Evolutionary conservation across 2,888 invertebrate species (phyloP), one percentile per base, ranked within the genome.

Genomic region (Drosophila fulvimacula): DNA sequence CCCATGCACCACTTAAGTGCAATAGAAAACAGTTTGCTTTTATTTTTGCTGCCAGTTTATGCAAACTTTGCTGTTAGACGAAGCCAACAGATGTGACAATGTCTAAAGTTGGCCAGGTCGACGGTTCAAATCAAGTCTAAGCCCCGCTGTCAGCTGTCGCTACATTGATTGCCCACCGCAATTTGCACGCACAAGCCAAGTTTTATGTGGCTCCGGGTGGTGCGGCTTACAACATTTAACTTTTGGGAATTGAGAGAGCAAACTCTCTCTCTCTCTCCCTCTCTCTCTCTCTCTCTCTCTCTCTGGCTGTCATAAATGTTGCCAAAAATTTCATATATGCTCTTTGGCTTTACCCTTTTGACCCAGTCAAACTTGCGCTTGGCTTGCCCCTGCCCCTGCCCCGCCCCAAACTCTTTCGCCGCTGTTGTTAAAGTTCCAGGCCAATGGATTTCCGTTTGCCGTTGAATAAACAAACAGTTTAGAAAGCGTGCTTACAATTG

Each of bases 391-490:
- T 27, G n/a, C n/a, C n/a, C n/a, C n/a, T n/a, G n/a, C n/a, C 27
- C 3, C 27, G 27, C 27, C 15, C 32, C 11, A 19, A 34, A 7
- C 27, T 7, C 13, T 19, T 17, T 21, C 41, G 13, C 13, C 21
- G 42, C 32, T 27, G 24, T n/a, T 34, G 30, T 53, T 41, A 44
- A 62, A 42, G 61, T 75, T 66, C 17, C 76, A 71, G 72, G 46
- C 60, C 71, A 66, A 59, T 80, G 71, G 62, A 60, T 67, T 81
- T 77, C 81, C 84, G 74, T 57, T 48, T 41, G 60, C 41, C 69
- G 69, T 69, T 82, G 69, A 82, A 82, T 89, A 84, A 82, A 72
- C 75, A 87, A 82, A 78, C 68, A 59, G 82, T 42, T 67, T 32
- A 61, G 56, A 55, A 64, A 30, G 59, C 51, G 66, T 57, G 77